Evolutionary conservation across 2,888 invertebrate species (phyloP).

Genomic region (Agonopterix arenella): DNA sequence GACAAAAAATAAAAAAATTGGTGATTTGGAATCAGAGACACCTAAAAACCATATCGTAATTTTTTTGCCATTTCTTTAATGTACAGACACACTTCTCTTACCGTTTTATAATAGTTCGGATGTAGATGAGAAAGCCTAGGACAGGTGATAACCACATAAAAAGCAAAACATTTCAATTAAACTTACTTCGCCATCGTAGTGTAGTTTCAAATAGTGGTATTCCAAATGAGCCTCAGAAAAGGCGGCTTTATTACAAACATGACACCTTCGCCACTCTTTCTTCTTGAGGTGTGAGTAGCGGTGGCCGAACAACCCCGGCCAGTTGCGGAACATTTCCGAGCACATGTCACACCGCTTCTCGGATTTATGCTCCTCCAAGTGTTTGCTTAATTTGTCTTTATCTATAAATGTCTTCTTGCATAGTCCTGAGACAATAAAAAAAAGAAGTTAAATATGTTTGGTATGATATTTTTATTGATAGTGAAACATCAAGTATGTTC

Average conservation of each 20-base stretch:
- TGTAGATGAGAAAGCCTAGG: no score
- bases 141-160: no score
- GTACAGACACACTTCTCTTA: no score
- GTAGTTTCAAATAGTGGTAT: slow-evolving; percentile 37
- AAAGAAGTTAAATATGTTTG: no score
- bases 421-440: slow-evolving; percentile 25
- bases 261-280: slow-evolving; percentile 28
- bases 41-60: no score
- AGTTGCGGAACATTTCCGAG: slow-evolving; percentile 20
- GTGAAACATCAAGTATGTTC: no score
- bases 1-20: no score
- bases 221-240: slow-evolving; percentile 26
- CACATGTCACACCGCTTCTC: slow-evolving; percentile 33
- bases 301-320: slow-evolving; percentile 40
- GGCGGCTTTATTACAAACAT: slow-evolving; percentile 33
- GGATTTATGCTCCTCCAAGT: slow-evolving; percentile 36
- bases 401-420: slow-evolving; percentile 24
- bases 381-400: slow-evolving; percentile 11
- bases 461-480: no score
- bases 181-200: slow-evolving; percentile 35
- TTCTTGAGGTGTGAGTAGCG: slow-evolving; percentile 34
- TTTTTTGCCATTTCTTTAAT: no score
- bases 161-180: no score
- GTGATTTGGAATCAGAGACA: no score
- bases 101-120: no score